Conservation (phyloP, 1,140 invertebrate genomes). For the Zaprionus inermis region DNA sequence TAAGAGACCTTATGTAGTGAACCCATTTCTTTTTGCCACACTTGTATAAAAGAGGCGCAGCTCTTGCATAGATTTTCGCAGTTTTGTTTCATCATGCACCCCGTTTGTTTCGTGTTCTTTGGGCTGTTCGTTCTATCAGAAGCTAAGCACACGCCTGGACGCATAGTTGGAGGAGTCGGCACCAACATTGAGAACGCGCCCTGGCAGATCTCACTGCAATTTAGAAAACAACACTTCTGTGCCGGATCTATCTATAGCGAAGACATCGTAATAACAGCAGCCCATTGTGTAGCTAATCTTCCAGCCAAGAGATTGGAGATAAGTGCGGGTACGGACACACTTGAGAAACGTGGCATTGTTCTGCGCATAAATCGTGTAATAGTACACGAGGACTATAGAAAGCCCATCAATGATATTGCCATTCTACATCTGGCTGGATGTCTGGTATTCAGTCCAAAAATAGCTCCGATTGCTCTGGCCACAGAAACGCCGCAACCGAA, state of each 20-base stretch:
- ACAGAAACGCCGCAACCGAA: neutral
- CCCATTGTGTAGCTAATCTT: slow-evolving; percentile 84
- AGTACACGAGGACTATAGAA: neutral
- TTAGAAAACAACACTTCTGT: slow-evolving; percentile 78
- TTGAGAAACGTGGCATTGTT: slow-evolving; percentile 4
- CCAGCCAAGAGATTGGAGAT: neutral
- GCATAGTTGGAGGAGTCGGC: slow-evolving; percentile 26
- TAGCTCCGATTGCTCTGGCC: slow-evolving; percentile 36
- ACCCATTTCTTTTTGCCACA: neutral
- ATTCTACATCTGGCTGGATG: neutral
- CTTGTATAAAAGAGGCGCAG: neutral
- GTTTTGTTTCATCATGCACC: neutral
- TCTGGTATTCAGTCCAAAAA: neutral
- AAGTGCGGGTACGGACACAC: slow-evolving; percentile 33
- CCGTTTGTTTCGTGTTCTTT: neutral
- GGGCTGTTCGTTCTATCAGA: neutral
- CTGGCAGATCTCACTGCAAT: slow-evolving; percentile 85
- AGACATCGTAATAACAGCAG: slow-evolving; percentile 85
- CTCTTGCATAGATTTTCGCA: neutral
- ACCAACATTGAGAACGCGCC: slow-evolving; percentile 85
- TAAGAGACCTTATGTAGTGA: neutral
- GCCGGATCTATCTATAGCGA: slow-evolving; percentile 86
- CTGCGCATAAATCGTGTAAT: neutral
- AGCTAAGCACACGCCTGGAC: neutral
- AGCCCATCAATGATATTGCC: slow-evolving; percentile 22